Percentiles rank a stretch among this genome's conserved stretches.
These are phyloP conservation scores for Tenthredo distinguenda DNA, from an alignment of 2,888 invertebrate genomes.

Conservation along the genomic window DNA sequence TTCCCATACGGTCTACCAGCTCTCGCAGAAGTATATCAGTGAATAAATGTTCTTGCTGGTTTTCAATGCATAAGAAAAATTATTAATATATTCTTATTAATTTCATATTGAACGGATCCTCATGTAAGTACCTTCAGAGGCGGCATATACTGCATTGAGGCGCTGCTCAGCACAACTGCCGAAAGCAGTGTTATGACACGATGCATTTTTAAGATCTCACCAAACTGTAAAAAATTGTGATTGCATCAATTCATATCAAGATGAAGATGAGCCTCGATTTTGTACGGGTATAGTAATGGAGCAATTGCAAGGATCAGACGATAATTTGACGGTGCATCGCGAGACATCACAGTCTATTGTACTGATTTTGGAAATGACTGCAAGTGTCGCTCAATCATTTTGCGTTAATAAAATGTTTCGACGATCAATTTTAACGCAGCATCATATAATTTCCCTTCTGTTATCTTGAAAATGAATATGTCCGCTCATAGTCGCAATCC, in stretches of 20 bases:
- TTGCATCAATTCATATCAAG: not conserved
- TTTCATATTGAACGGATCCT: not conserved
- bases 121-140: slow-evolving; percentile 65
- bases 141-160: slow-evolving; percentile 65
- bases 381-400: not conserved
- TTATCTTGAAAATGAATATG: not conserved
- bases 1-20: slow-evolving; percentile 88
- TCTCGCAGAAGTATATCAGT: slow-evolving; percentile 88
- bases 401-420: not conserved
- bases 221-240: slow-evolving; percentile 1
- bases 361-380: not conserved
- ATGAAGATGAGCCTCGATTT: not conserved
- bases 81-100: not conserved
- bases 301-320: not conserved
- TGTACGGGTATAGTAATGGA: not conserved
- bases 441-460: not conserved
- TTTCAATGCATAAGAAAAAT: not conserved
- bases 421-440: not conserved
- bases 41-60: slow-evolving; percentile 82
- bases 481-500: not conserved
- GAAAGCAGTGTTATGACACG: slow-evolving; percentile 61
- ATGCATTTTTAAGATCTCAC: slow-evolving; percentile 59
- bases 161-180: slow-evolving; percentile 62
- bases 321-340: not conserved
- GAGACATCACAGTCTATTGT: not conserved